Percentiles rank a stretch among this genome's conserved stretches.
Conservation (phyloP, 2,797 vertebrate genomes). For the Trachurus trachurus region DNA sequence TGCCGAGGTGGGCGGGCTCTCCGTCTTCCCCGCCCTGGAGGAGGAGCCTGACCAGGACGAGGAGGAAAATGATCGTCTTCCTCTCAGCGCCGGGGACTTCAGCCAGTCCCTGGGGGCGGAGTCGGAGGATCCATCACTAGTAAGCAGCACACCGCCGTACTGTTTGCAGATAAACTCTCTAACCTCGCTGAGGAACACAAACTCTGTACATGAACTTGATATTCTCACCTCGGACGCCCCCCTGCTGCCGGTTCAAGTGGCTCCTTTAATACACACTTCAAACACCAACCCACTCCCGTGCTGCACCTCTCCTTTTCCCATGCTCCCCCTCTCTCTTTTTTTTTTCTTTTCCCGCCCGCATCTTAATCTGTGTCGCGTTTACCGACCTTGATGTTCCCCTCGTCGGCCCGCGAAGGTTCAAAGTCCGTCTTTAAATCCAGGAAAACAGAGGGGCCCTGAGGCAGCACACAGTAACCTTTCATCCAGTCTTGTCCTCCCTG, state of each 20-base stretch:
- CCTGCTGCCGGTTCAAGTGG: conserved; percentile 21
- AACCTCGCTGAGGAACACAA: not conserved
- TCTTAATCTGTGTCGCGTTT: conserved; percentile 54
- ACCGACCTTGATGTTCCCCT: conserved; percentile 63
- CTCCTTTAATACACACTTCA: conserved; percentile 60
- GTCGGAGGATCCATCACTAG: conserved; percentile 94
- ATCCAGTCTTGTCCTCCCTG: conserved; percentile 18
- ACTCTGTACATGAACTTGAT: conserved; percentile 9
- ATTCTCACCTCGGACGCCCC: conserved; percentile 2
- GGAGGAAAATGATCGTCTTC: conserved; percentile 84
- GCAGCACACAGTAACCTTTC: conserved; percentile 53
- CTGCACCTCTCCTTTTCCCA: conserved; percentile 35
- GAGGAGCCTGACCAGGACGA: conserved; percentile 84
- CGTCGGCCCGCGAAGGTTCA: conserved; percentile 54
- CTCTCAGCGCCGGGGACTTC: conserved; percentile 78
- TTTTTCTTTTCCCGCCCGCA: conserved; percentile 7
- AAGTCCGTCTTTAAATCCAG: conserved; percentile 60
- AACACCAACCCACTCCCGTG: conserved; percentile 4
- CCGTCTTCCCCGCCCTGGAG: conserved; percentile 91
- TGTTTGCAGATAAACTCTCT: not conserved
- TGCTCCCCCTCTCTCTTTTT: conserved; percentile 18
- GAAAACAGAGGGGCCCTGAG: conserved; percentile 45
- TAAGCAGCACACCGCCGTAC: conserved; percentile 79
- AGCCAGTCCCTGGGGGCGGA: conserved; percentile 86
- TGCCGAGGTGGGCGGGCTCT: conserved; percentile 91